Evolutionary conservation across 2,113 vertebrate species (phyloP), one percentile per base, ranked within the genome.

Genomic region (Paedocypris sp.): DNA sequence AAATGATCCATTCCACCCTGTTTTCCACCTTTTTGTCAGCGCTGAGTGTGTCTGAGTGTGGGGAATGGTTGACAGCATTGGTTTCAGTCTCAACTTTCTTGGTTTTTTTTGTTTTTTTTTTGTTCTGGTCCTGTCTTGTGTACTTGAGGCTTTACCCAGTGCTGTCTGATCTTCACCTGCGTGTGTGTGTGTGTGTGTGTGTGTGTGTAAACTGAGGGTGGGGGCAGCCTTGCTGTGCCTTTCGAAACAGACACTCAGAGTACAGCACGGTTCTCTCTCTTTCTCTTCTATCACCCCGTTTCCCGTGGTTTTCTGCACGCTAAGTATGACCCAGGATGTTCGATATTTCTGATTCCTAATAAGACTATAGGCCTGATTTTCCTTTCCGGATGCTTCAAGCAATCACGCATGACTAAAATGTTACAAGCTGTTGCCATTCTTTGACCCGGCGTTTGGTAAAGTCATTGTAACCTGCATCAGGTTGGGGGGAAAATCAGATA

Each of bases 1-100:
- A 91, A 89, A 75, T 89, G 84, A 91, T 84, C 65, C 56, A 48
- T 54, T 71, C 66, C 67, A 41, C 53, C 18, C 60, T 49, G 60
- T 63, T 74, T 54, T 67, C 69, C n/a, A n/a, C n/a, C n/a, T n/a
- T 70, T 28, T 42, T 39, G 49, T 60, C 48, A 36, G 59, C 63
- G 68, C 67, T 56, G 69, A 65, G 71, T 76, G 63, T 63, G 58
- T 18, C 23, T 15, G 26, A 62, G 63, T 63, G 68, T 75, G 63
- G 65, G 52, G 66, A 71, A 48, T 65, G 54, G 36, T 41, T 35
- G 57, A 48, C 62, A 39, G 70, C 62, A 48, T 53, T 68, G 62
- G 70, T 65, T 62, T 64, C 28, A 63, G 51, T 68, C 66, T 68
- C 62, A 20, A n/a, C n/a, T n/a, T n/a, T n/a, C 22, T 53, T 4